Evolutionary conservation across 2,888 invertebrate genomes (phyloP).

Genomic region (Polyommatus iphigenia): DNA sequence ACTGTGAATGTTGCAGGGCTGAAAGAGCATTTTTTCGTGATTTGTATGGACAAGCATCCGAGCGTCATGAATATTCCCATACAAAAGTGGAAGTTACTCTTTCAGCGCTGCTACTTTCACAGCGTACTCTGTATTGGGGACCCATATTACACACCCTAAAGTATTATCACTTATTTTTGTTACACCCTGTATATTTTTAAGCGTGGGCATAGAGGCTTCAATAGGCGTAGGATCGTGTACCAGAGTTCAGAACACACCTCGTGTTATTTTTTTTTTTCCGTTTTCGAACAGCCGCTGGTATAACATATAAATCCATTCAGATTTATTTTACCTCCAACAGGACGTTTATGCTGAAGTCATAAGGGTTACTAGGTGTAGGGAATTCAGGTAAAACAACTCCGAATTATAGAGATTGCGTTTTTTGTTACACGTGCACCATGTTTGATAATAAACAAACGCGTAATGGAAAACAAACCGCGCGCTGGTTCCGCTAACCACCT

Average conservation of each 20-base stretch:
- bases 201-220: too few relatives aligned
- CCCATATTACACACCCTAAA: too few relatives aligned
- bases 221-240: background rate
- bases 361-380: background rate
- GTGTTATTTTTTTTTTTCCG: background rate
- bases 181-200: too few relatives aligned
- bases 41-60: too few relatives aligned
- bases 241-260: background rate
- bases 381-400: background rate
- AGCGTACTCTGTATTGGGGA: too few relatives aligned
- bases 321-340: background rate
- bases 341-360: background rate
- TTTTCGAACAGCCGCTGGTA: background rate
- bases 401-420: background rate
- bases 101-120: too few relatives aligned
- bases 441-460: slow-evolving; percentile 19
- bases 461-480: slow-evolving; percentile 29
- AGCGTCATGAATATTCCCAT: too few relatives aligned
- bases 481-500: slow-evolving; percentile 22
- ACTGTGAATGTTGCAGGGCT: too few relatives aligned
- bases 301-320: background rate
- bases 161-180: too few relatives aligned
- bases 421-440: background rate
- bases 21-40: too few relatives aligned
- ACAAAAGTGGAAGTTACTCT: too few relatives aligned